Evolutionary conservation across 2,113 vertebrate genomes (phyloP).

Genomic region (Cinclus mexicanus): DNA sequence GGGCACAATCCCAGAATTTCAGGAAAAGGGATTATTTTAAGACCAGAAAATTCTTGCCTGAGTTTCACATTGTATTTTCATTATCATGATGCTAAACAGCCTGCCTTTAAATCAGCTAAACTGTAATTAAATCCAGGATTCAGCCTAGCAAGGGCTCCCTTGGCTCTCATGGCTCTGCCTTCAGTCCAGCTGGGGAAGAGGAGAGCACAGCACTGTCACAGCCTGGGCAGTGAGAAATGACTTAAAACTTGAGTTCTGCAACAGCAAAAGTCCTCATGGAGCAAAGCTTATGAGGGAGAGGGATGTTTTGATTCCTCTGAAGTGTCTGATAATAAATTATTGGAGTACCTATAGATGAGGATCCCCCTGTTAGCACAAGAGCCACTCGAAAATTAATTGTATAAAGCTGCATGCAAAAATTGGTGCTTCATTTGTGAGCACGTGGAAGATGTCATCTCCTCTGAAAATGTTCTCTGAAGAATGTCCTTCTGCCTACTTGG

Average conservation of each 20-base stretch:
- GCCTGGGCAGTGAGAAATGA: neutral
- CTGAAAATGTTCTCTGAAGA: neutral
- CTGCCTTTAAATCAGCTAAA: constrained; percentile 20
- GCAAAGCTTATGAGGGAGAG: neutral
- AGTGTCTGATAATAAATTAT: constrained; percentile 36
- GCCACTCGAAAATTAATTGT: constrained; percentile 12
- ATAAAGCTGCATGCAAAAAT: neutral
- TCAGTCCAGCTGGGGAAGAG: neutral
- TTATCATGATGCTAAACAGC: neutral
- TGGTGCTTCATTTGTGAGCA: neutral
- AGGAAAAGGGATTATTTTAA: constrained; percentile 62
- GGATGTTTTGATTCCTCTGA: constrained; percentile 47
- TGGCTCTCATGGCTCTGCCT: neutral
- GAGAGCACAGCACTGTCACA: neutral
- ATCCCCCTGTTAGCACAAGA: constrained; percentile 24
- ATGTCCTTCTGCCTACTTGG: neutral
- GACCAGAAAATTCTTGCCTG: constrained; percentile 45
- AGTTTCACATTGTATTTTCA: constrained; percentile 58
- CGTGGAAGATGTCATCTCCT: neutral
- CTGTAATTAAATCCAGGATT: constrained; percentile 22
- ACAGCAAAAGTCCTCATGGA: neutral
- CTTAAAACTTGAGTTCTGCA: neutral
- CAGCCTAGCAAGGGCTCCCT: neutral
- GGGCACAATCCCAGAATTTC: constrained; percentile 52
- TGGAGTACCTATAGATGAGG: constrained; percentile 37